These are phyloP conservation scores for Saccopteryx bilineata DNA, from an alignment of 2,113 vertebrate species.

Conservation along the genomic window DNA sequence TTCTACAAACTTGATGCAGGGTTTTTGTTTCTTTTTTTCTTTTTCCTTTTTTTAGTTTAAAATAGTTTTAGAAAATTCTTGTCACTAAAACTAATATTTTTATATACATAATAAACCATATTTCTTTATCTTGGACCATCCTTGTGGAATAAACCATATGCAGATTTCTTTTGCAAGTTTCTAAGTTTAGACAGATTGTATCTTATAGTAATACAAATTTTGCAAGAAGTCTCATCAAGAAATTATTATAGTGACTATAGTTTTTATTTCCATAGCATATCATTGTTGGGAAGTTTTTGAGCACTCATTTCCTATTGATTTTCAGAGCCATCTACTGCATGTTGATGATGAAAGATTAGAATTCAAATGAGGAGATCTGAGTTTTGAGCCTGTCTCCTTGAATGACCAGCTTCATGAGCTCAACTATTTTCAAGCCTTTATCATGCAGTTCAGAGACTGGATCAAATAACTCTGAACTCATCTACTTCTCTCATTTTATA, in stretches of 20 bases:
- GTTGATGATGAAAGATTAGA: not conserved
- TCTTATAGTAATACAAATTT: slow-evolving; percentile 30
- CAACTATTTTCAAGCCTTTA: not conserved
- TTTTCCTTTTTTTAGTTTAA: not conserved
- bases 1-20: not conserved
- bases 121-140: not conserved
- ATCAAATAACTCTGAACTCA: not conserved
- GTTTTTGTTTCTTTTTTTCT: not conserved
- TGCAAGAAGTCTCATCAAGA: not conserved
- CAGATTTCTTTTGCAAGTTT: not conserved
- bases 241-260: not conserved
- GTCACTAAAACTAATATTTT: not conserved
- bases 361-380: not conserved
- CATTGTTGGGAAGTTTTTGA: not conserved
- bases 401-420: not conserved
- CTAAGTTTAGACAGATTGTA: not conserved
- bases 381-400: not conserved
- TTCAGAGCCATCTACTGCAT: not conserved
- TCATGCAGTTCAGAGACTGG: not conserved
- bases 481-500: not conserved
- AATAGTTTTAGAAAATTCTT: slow-evolving; percentile 4
- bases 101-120: not conserved
- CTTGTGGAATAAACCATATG: not conserved
- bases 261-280: not conserved
- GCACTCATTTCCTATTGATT: not conserved